Evolutionary conservation across 1,140 invertebrate genomes (phyloP), one percentile per base, ranked within the genome.

Genomic region (Neodiprion pinetum): DNA sequence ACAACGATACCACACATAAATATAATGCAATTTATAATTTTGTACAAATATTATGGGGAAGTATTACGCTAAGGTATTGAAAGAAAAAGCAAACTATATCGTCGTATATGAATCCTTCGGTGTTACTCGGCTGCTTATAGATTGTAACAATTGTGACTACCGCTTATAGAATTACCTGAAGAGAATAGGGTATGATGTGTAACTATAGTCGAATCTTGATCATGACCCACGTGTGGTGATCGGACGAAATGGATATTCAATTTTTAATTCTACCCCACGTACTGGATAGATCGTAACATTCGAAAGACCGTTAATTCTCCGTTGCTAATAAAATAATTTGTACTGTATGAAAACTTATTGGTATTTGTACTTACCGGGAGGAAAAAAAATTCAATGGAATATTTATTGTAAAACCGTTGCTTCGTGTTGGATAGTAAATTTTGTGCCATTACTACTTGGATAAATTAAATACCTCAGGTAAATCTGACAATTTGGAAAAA

Each of bases 11-110:
- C n/a, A 61, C 11, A 61, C 53, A 61, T 61, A 61, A 61, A 61
- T 61, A 61, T 61, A 61, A 14, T 61, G 53, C 4, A 61, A 61
- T 7, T 61, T 61, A 61, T 61, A 23, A 14, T 69, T 69, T 69
- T 69, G 21, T 69, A 69, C 14, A 69, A 47, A 69, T 12, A 23
- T 1, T 14, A 23, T 7, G 23, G 67, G 67, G 67, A 69, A 69
- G 5, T 23, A 69, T 69, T 69, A 69, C 67, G 67, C 67, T 69
- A 69, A 69, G 14, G 21, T 14, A 11, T 65, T 65, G 17, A 65
- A 21, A 21, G 50, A 11, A 14, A 61, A 8, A 9, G n/a, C 4
- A 61, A 40, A 40, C 28, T 40, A 61, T 9, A 61, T 14, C 53
- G 9, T 61, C 53, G n/a, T 61, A 12, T 61, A 61, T 5, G 28